These are phyloP conservation scores for Neodontobutis hainanensis DNA, from an alignment of 2,113 vertebrate species.

Conservation along the genomic window DNA sequence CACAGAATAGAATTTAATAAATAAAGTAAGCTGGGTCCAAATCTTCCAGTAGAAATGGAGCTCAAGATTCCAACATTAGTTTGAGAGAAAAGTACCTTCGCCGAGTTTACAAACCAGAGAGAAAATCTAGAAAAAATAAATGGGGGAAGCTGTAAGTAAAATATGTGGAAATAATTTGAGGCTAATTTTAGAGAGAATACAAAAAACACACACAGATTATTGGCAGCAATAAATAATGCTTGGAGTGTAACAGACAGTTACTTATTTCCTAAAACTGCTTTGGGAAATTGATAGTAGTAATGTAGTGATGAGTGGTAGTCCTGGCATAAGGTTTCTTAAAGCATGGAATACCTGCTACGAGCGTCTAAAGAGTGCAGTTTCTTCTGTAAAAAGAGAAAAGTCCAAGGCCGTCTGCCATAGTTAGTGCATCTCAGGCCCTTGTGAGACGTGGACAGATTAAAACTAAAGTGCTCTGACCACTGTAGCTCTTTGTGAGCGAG, in stretches of 20 bases:
- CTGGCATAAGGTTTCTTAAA: too few species aligned
- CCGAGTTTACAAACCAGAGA: background rate
- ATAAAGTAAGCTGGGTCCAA: constrained; percentile 9
- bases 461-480: constrained; percentile 27
- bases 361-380: too few species aligned
- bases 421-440: constrained; percentile 40
- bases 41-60: constrained; percentile 28
- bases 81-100: constrained; percentile 14
- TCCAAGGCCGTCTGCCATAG: constrained; percentile 23
- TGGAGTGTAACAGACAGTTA: too few species aligned
- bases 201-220: too few species aligned
- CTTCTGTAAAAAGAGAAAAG: constrained; percentile 18
- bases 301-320: too few species aligned
- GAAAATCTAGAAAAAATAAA: background rate
- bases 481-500: constrained; percentile 18
- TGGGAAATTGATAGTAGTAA: too few species aligned
- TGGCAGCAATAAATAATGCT: too few species aligned
- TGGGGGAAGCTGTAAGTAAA: background rate
- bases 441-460: constrained; percentile 40
- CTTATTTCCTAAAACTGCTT: too few species aligned
- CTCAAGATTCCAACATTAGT: constrained; percentile 4
- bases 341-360: too few species aligned
- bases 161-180: background rate
- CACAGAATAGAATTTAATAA: background rate
- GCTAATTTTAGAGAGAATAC: background rate